A percentile compares a stretch with the other conserved stretches of the same genome.
phyloP scores from a whole-genome alignment of 2,888 invertebrate genomes.

The Listrodromus nycthemerus region DNA sequence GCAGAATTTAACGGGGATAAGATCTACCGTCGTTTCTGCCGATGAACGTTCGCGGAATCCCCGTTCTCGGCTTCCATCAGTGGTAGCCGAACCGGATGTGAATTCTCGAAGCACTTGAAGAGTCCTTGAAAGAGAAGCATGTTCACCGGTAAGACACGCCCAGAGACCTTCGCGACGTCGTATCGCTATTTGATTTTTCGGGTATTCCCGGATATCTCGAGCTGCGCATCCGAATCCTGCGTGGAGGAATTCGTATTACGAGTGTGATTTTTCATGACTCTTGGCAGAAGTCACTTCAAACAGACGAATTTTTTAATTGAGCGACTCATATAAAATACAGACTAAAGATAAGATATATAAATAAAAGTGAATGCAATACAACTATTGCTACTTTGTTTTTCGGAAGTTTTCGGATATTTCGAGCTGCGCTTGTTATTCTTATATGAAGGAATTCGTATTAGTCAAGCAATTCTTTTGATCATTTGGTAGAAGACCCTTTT shows the following conservation, averaged over 20 bases:
- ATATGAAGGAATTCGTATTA: neutral
- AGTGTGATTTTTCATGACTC: neutral
- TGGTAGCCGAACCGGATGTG: constrained; percentile 54
- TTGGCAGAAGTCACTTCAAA: neutral
- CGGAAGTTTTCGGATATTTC: constrained; percentile 42
- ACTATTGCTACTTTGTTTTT: constrained; percentile 32
- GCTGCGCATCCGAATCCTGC: neutral
- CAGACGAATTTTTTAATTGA: neutral
- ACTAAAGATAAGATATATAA: neutral
- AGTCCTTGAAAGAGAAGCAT: constrained; percentile 51
- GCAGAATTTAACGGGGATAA: constrained; percentile 20
- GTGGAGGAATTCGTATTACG: neutral
- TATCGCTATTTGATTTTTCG: constrained; percentile 39
- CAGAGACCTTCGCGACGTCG: constrained; percentile 40
- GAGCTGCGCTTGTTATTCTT: neutral
- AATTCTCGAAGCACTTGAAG: constrained; percentile 32
- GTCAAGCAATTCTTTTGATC: neutral
- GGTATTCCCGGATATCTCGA: constrained; percentile 44
- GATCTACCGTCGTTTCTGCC: constrained; percentile 1
- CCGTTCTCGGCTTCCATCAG: constrained; percentile 19
- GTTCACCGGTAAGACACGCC: constrained; percentile 41
- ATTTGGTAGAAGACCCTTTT: neutral
- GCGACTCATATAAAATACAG: too few relatives aligned
- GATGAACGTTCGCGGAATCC: constrained; percentile 40
- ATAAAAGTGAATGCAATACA: neutral